phyloP scores from a whole-genome alignment of 2,888 invertebrate genomes.

The Megamerina dolium region DNA sequence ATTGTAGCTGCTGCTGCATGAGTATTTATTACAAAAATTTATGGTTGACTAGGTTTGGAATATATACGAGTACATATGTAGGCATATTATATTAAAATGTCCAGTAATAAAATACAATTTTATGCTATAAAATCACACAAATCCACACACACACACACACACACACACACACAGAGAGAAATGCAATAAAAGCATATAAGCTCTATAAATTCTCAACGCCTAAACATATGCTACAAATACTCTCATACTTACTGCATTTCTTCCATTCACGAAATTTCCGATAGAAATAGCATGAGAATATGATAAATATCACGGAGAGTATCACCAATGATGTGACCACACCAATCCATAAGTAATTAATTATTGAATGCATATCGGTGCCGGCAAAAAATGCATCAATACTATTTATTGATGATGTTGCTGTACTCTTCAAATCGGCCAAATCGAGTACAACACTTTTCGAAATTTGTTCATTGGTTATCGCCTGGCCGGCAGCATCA shows the following conservation, averaged over 20 bases:
- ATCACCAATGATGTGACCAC: conserved; percentile 45
- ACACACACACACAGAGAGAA: too few species aligned
- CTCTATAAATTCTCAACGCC: neutral
- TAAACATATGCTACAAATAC: neutral
- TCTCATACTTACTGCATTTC: conserved; percentile 47
- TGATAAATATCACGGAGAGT: conserved; percentile 43
- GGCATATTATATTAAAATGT: too few species aligned
- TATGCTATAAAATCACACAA: too few species aligned
- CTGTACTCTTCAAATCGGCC: conserved; percentile 30
- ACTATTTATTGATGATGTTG: conserved; percentile 9
- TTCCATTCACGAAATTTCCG: conserved; percentile 49
- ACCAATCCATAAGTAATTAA: conserved; percentile 49
- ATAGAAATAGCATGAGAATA: conserved; percentile 48
- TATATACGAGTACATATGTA: too few species aligned
- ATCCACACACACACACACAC: too few species aligned
- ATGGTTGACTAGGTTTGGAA: too few species aligned
- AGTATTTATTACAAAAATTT: too few species aligned
- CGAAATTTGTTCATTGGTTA: conserved; percentile 43
- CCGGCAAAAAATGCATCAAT: conserved; percentile 38
- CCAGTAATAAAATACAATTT: too few species aligned
- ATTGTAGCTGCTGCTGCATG: too few species aligned
- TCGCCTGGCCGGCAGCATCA: conserved; percentile 31
- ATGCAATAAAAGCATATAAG: too few species aligned
- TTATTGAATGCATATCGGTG: conserved; percentile 44
- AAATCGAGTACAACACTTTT: conserved; percentile 44